These are phyloP conservation scores for Caenorhabditis sinica DNA, from an alignment of 2,888 invertebrate species.

Conservation along the genomic window DNA sequence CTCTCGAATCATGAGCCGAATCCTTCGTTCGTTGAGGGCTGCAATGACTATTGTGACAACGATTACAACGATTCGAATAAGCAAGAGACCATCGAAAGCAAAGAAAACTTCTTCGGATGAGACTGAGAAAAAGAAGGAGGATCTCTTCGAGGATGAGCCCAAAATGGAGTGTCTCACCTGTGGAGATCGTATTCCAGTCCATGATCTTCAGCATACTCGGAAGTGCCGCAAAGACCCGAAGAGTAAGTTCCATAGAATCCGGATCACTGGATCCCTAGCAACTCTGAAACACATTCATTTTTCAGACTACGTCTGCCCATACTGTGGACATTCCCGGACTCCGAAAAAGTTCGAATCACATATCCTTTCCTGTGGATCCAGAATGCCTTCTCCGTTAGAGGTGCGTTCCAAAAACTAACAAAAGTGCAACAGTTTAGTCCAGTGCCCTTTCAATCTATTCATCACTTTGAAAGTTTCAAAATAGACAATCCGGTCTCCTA, in stretches of 20 bases:
- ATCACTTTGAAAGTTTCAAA: no score
- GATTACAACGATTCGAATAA: background rate
- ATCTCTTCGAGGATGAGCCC: background rate
- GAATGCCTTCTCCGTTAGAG: background rate
- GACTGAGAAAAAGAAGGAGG: no score
- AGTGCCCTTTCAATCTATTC: no score
- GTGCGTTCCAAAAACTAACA: background rate
- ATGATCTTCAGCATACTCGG: background rate
- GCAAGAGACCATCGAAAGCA: background rate
- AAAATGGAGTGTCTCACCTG: background rate
- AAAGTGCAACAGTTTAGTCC: no score
- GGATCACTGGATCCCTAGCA: no score
- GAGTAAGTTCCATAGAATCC: background rate
- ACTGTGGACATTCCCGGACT: slow-evolving; percentile 16
- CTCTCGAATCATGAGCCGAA: background rate
- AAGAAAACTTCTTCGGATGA: background rate
- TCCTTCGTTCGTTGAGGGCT: background rate
- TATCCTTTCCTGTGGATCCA: background rate
- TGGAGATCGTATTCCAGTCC: slow-evolving; percentile 12
- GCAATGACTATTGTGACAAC: background rate
- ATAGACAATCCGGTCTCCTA: no score
- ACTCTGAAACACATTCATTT: background rate
- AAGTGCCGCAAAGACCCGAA: background rate
- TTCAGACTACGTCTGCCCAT: slow-evolving; percentile 37
- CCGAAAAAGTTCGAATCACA: slow-evolving; percentile 14